phyloP scores from a whole-genome alignment of 2,888 invertebrate genomes.

The Eucriotettix oculatus region DNA sequence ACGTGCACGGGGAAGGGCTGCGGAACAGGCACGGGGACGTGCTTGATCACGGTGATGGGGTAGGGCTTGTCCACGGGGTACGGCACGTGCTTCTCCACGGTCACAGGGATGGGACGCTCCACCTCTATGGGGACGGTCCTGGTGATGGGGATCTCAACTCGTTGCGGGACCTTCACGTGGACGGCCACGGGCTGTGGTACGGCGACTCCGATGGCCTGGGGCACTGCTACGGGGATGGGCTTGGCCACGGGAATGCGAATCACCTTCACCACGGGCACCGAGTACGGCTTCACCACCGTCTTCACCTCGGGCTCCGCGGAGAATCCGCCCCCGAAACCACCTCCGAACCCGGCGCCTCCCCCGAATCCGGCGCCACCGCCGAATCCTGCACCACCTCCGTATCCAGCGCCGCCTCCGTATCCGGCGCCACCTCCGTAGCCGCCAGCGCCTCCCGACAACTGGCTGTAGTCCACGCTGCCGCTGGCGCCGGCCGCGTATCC shows the following conservation, averaged over 20 bases:
- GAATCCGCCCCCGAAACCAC: neutral
- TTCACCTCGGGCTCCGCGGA: neutral
- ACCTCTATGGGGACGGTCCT: constrained; percentile 13
- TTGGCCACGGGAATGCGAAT: constrained; percentile 28
- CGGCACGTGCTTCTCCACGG: constrained; percentile 12
- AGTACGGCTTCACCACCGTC: constrained; percentile 4
- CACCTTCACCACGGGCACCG: constrained; percentile 4
- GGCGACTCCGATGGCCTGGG: constrained; percentile 44
- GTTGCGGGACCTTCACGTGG: constrained; percentile 7
- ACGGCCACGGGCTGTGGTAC: constrained; percentile 22
- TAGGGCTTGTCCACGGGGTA: constrained; percentile 13
- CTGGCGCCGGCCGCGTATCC: neutral
- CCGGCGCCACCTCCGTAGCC: neutral
- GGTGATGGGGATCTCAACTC: constrained; percentile 10
- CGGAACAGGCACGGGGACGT: constrained; percentile 10
- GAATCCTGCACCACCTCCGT: neutral
- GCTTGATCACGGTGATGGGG: constrained; percentile 11
- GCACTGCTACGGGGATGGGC: constrained; percentile 53
- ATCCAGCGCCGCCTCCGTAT: neutral
- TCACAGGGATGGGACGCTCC: constrained; percentile 13
- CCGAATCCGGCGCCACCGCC: neutral
- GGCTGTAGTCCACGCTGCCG: too few relatives aligned
- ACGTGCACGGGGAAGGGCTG: constrained; percentile 12
- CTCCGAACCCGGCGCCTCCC: neutral
- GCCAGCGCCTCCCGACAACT: neutral